A percentile compares a stretch with the other conserved stretches of the same genome.
Evolutionary conservation across 2,888 invertebrate species (phyloP).

Genomic region (Sphinx pinastri): DNA sequence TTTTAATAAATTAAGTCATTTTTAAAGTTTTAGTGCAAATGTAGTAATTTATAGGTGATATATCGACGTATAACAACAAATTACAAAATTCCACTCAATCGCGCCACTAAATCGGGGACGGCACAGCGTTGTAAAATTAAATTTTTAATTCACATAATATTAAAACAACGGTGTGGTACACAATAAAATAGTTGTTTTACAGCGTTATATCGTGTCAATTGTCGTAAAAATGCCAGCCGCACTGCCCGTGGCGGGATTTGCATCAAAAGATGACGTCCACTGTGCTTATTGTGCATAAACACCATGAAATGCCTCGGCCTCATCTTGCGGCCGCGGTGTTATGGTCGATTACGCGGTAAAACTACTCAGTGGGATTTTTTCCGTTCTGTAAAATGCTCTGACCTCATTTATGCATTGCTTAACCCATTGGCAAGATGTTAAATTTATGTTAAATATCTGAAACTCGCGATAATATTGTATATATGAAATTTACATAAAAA

Average conservation of each 20-base stretch:
- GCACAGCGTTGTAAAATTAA: constrained; percentile 69
- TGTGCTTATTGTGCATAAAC: constrained; percentile 63
- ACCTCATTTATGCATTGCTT: constrained; percentile 24
- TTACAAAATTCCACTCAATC: constrained; percentile 43
- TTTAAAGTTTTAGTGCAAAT: neutral
- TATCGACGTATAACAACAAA: neutral
- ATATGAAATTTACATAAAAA: neutral
- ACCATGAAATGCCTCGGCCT: constrained; percentile 52
- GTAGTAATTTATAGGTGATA: neutral
- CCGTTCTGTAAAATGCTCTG: constrained; percentile 37
- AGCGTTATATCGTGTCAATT: constrained; percentile 58
- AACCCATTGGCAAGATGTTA: neutral
- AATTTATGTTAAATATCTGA: neutral
- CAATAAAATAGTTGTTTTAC: constrained; percentile 76
- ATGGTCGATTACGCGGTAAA: constrained; percentile 62
- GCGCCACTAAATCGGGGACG: constrained; percentile 61
- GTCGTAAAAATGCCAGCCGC: constrained; percentile 68
- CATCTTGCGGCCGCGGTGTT: constrained; percentile 59
- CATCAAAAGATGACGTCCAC: constrained; percentile 65
- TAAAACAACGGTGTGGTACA: constrained; percentile 73
- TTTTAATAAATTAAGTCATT: neutral
- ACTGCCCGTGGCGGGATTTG: constrained; percentile 63
- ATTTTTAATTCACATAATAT: constrained; percentile 76
- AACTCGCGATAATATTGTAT: no score
- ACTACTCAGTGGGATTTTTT: constrained; percentile 55